These are phyloP conservation scores for Ruditapes philippinarum DNA, from an alignment of 1,140 invertebrate genomes.

Conservation along the genomic window DNA sequence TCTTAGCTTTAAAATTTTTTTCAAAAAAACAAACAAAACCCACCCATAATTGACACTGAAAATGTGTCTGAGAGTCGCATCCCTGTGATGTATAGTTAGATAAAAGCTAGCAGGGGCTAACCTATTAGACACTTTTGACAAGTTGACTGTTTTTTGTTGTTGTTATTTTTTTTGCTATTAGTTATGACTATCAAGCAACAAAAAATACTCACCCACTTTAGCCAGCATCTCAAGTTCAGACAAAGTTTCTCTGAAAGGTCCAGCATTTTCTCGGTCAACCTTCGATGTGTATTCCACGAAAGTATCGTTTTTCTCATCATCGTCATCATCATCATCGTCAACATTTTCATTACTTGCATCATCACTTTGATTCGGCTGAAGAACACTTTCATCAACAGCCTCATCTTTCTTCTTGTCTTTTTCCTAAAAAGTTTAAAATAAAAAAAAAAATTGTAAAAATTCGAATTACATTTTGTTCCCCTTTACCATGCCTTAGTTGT, in stretches of 20 bases:
- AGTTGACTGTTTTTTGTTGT: too few relatives aligned
- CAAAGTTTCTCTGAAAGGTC: slow-evolving; percentile 67
- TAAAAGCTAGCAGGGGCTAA: too few relatives aligned
- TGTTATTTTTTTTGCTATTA: too few relatives aligned
- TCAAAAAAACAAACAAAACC: too few relatives aligned
- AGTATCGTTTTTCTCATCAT: slow-evolving; percentile 57
- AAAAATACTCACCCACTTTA: slow-evolving; percentile 83
- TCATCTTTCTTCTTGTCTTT: not conserved
- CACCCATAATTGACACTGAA: too few relatives aligned
- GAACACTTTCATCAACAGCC: not conserved
- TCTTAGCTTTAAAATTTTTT: too few relatives aligned
- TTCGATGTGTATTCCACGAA: slow-evolving; percentile 5
- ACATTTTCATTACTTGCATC: slow-evolving; percentile 14
- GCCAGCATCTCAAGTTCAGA: slow-evolving; percentile 86
- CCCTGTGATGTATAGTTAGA: too few relatives aligned
- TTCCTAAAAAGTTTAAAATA: slow-evolving; percentile 3
- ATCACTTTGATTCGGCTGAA: not conserved
- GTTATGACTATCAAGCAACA: not conserved
- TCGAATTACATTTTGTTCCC: too few relatives aligned
- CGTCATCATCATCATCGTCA: not conserved
- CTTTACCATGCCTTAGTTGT: too few relatives aligned
- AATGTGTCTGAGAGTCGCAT: too few relatives aligned
- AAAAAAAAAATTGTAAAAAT: too few relatives aligned
- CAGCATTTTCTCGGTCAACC: not conserved
- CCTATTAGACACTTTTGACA: too few relatives aligned